A percentile compares a stretch with the other conserved stretches of the same genome.
These are phyloP conservation scores for Pitangus sulphuratus DNA, from an alignment of 2,797 vertebrate genomes.

Conservation along the genomic window DNA sequence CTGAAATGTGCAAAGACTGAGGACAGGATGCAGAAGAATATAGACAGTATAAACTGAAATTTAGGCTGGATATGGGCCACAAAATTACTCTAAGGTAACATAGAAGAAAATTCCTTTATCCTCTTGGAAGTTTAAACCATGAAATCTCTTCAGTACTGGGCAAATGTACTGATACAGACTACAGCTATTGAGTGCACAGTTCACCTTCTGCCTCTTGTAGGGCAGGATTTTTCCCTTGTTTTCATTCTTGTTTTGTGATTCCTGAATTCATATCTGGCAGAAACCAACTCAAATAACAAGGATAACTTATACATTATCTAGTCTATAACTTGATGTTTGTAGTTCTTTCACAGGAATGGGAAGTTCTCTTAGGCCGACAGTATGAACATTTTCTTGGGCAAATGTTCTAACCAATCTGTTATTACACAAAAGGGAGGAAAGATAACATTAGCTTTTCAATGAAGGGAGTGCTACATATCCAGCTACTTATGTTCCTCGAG, in stretches of 20 bases:
- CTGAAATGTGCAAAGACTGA: neutral
- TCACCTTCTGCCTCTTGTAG: neutral
- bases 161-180: neutral
- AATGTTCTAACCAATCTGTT: neutral
- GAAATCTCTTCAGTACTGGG: neutral
- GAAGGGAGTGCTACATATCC: rapidly evolving
- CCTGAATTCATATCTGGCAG: neutral
- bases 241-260: neutral
- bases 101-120: neutral
- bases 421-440: neutral
- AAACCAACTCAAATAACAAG: neutral
- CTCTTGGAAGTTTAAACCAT: neutral
- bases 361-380: neutral
- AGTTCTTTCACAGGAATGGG: neutral
- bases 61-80: neutral
- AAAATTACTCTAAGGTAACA: neutral
- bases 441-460: neutral
- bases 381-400: neutral
- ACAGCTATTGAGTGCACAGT: neutral
- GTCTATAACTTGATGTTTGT: neutral
- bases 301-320: rapidly evolving
- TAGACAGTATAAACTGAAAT: neutral
- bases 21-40: neutral
- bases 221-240: neutral
- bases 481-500: neutral